A percentile compares a stretch with the other conserved stretches of the same genome.
These are phyloP conservation scores for Solen grandis DNA, from an alignment of 1,140 invertebrate genomes.

Conservation along the genomic window DNA sequence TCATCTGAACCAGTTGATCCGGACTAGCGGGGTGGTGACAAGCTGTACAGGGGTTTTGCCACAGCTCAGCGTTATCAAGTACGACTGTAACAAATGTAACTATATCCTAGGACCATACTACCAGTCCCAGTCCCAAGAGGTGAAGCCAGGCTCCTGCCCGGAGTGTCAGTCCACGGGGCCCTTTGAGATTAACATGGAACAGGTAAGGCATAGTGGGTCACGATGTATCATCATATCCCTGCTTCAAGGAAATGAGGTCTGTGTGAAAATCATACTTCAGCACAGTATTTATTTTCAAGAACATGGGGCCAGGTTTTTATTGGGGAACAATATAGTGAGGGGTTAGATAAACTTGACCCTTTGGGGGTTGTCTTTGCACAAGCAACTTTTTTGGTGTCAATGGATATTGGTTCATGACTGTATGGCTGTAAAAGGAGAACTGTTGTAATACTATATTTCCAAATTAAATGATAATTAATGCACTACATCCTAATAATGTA, in stretches of 20 bases:
- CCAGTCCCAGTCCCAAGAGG: conserved; percentile 94
- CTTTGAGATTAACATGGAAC: conserved; percentile 88
- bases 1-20: conserved; percentile 95
- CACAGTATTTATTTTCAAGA: too few relatives aligned
- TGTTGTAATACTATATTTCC: too few relatives aligned
- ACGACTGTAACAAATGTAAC: conserved; percentile 98
- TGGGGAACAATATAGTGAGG: too few relatives aligned
- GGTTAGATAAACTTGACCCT: too few relatives aligned
- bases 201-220: too few relatives aligned
- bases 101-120: conserved; percentile 97
- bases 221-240: neutral
- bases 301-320: too few relatives aligned
- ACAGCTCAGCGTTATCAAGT: conserved; percentile 97
- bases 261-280: neutral
- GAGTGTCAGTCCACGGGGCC: conserved; percentile 98
- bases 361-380: too few relatives aligned
- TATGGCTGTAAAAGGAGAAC: too few relatives aligned
- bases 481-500: too few relatives aligned
- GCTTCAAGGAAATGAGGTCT: neutral
- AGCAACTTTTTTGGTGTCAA: too few relatives aligned
- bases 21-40: conserved; percentile 97
- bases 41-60: conserved; percentile 97
- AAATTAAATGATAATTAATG: too few relatives aligned
- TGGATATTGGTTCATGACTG: too few relatives aligned
- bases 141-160: conserved; percentile 97